Percentiles rank a stretch among this genome's conserved stretches.
Conservation (phyloP, 2,113 vertebrate species). For the Oceanites oceanicus region DNA sequence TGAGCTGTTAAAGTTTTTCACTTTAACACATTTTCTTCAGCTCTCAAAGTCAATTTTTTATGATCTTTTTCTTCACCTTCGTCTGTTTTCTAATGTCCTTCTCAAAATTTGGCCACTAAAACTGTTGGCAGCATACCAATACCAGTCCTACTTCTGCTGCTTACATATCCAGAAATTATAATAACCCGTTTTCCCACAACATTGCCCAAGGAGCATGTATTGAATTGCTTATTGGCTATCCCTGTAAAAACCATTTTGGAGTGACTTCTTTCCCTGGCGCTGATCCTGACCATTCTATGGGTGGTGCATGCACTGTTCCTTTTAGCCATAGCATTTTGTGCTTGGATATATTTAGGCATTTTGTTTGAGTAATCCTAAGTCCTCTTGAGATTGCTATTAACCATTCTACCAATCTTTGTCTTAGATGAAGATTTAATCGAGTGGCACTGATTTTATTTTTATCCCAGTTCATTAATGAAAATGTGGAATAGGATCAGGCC, state of each 20-base stretch:
- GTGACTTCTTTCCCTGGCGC: background rate
- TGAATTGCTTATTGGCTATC: background rate
- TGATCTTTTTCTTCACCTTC: background rate
- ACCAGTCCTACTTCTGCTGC: background rate
- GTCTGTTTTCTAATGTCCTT: constrained; percentile 1
- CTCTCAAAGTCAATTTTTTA: constrained; percentile 10
- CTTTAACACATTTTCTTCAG: background rate
- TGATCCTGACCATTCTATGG: background rate
- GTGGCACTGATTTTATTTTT: background rate
- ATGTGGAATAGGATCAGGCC: background rate
- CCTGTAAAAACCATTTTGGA: background rate
- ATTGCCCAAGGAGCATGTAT: background rate
- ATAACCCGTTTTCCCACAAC: background rate
- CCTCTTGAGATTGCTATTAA: background rate
- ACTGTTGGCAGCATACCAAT: background rate
- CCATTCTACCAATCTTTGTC: background rate
- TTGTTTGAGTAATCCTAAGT: background rate
- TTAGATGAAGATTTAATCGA: background rate
- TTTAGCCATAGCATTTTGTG: background rate
- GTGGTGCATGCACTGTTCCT: background rate
- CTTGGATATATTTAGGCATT: background rate
- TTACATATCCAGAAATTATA: background rate
- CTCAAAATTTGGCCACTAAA: constrained; percentile 6
- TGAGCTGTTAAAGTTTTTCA: constrained; percentile 5
- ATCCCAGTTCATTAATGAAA: background rate